These are phyloP conservation scores for Drosophila buzzatii DNA, from an alignment of 2,888 invertebrate genomes.

Conservation along the genomic window DNA sequence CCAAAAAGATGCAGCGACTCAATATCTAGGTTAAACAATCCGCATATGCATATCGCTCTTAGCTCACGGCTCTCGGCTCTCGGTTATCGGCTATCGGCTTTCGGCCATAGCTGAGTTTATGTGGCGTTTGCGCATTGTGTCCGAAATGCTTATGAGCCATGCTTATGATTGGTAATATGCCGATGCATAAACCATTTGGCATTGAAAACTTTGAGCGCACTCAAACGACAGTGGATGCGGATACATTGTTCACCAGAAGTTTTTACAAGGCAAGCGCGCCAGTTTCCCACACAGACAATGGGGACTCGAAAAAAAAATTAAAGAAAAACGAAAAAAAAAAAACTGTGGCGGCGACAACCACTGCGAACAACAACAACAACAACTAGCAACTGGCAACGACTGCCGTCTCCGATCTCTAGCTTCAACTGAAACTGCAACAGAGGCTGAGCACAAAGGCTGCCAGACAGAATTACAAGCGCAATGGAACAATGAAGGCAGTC, in stretches of 20 bases:
- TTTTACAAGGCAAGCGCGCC: constrained; percentile 71
- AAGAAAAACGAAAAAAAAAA: constrained; percentile 13
- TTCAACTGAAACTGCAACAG: constrained; percentile 35
- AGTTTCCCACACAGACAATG: constrained; percentile 79
- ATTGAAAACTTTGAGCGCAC: constrained; percentile 70
- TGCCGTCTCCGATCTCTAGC: constrained; percentile 53
- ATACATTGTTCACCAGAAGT: constrained; percentile 62
- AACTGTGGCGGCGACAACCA: constrained; percentile 68
- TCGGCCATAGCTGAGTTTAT: constrained; percentile 62
- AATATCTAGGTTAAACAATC: constrained; percentile 68
- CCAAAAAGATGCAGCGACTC: constrained; percentile 40
- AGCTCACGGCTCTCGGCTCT: too few species aligned
- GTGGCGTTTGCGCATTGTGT: constrained; percentile 78
- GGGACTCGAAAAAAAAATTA: constrained; percentile 50
- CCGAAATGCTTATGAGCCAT: constrained; percentile 56
- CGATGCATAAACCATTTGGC: constrained; percentile 78
- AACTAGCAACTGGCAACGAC: constrained; percentile 44
- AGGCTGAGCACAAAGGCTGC: constrained; percentile 59
- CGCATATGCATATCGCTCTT: constrained; percentile 72
- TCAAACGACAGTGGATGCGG: constrained; percentile 43
- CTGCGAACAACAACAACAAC: constrained; percentile 27
- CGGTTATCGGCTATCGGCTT: constrained; percentile 20
- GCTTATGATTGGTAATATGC: constrained; percentile 66
- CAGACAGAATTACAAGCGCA: constrained; percentile 77
- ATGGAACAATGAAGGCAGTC: constrained; percentile 74